phyloP scores from a whole-genome alignment of 2,113 vertebrate species.

The Paramisgurnus dabryanus region DNA sequence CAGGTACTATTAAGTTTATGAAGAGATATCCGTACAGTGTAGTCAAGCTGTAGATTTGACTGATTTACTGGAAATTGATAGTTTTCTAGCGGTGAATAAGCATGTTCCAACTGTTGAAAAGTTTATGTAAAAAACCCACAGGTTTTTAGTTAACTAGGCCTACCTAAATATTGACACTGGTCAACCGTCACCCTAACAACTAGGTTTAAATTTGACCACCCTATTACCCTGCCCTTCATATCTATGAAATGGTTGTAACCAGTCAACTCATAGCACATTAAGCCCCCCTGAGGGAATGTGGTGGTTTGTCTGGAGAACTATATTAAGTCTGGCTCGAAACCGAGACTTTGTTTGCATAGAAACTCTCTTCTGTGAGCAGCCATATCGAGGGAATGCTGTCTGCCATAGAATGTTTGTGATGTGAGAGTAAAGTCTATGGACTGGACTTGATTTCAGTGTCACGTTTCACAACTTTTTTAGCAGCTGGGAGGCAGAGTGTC shows the following conservation, averaged over 20 bases:
- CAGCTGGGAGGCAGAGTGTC: constrained; percentile 32
- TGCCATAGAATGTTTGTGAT: constrained; percentile 39
- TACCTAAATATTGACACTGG: not conserved
- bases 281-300: constrained; percentile 9
- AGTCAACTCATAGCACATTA: not conserved
- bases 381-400: constrained; percentile 38
- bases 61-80: no score
- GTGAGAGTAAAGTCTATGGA: constrained; percentile 41
- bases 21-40: no score
- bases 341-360: constrained; percentile 45
- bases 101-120: no score
- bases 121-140: no score
- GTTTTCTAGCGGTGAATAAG: no score
- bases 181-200: constrained; percentile 10
- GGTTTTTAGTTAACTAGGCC: not conserved
- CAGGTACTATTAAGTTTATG: no score
- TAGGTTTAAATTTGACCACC: constrained; percentile 12
- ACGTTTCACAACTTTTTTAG: constrained; percentile 41
- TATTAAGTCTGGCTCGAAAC: constrained; percentile 38
- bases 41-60: no score
- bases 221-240: not conserved
- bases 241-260: not conserved
- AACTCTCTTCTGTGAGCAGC: constrained; percentile 32
- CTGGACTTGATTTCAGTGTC: constrained; percentile 36
- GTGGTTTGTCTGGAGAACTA: constrained; percentile 42